Evolutionary conservation across 2,113 vertebrate species (phyloP).

Genomic region (Phodopus roborovskii): DNA sequence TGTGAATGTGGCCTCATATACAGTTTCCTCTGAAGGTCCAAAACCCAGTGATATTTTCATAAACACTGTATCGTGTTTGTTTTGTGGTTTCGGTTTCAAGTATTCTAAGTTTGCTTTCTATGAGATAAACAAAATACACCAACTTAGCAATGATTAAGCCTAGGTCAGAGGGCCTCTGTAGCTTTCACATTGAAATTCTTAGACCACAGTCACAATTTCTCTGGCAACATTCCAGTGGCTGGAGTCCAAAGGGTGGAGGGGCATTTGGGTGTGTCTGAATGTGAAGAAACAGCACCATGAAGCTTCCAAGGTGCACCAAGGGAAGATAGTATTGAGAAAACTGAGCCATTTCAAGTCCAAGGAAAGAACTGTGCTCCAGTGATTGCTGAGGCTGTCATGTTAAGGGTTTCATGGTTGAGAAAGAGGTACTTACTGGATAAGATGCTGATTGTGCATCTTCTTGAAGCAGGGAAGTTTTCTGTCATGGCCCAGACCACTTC

Average conservation of each 20-base stretch:
- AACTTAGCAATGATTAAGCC: not conserved
- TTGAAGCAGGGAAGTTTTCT: not conserved
- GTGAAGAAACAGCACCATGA: not conserved
- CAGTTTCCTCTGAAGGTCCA: not conserved
- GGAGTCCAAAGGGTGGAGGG: not conserved
- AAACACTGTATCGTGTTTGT: not conserved
- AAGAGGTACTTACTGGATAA: not conserved
- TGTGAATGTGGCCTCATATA: not conserved
- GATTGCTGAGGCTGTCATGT: not conserved
- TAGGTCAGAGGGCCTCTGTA: not conserved
- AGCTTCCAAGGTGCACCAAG: not conserved
- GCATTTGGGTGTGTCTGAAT: not conserved
- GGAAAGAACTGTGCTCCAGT: not conserved
- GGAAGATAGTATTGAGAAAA: not conserved
- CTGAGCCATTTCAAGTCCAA: conserved; percentile 21
- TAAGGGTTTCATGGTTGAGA: not conserved
- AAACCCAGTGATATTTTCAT: not conserved
- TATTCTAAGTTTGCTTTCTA: not conserved
- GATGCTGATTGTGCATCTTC: not conserved
- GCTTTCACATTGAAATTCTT: conserved; percentile 37
- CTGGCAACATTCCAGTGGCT: not conserved
- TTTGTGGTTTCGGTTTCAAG: not conserved
- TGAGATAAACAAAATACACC: not conserved
- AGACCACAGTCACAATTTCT: not conserved
- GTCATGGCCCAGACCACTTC: not conserved